A percentile compares a stretch with the other conserved stretches of the same genome.
Conservation (phyloP, 2,888 invertebrate genomes). For the Loripinus fragilis region DNA sequence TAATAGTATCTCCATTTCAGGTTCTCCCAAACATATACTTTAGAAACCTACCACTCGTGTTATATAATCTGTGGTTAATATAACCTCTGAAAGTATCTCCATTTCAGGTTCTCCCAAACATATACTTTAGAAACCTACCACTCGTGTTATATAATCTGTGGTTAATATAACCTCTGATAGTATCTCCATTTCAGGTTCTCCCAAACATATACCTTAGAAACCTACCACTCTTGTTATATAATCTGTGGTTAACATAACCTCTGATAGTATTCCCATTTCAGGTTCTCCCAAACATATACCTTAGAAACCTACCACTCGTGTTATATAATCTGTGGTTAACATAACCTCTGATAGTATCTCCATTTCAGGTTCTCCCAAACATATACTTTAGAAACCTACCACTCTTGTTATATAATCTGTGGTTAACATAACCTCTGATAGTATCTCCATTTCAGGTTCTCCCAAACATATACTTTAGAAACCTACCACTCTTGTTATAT, state of each 20-base stretch:
- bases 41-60: conserved; percentile 36
- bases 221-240: too few relatives aligned
- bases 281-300: conserved; percentile 16
- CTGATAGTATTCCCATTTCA: conserved; percentile 32
- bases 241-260: too few relatives aligned
- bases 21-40: conserved; percentile 24
- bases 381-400: conserved; percentile 11
- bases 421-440: conserved; percentile 44
- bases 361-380: not conserved
- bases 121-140: conserved; percentile 49
- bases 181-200: too few relatives aligned
- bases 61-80: conserved; percentile 41
- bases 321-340: not conserved
- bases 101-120: conserved; percentile 36
- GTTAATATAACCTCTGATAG: not conserved
- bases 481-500: conserved; percentile 44
- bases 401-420: conserved; percentile 49
- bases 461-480: conserved; percentile 22
- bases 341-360: too few relatives aligned
- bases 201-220: conserved; percentile 37
- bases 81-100: conserved; percentile 34
- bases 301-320: not conserved
- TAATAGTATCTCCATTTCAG: conserved; percentile 29
- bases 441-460: conserved; percentile 15
- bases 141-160: not conserved